phyloP scores from a whole-genome alignment of 1,140 invertebrate species.

The Trachelipus rathkii region DNA sequence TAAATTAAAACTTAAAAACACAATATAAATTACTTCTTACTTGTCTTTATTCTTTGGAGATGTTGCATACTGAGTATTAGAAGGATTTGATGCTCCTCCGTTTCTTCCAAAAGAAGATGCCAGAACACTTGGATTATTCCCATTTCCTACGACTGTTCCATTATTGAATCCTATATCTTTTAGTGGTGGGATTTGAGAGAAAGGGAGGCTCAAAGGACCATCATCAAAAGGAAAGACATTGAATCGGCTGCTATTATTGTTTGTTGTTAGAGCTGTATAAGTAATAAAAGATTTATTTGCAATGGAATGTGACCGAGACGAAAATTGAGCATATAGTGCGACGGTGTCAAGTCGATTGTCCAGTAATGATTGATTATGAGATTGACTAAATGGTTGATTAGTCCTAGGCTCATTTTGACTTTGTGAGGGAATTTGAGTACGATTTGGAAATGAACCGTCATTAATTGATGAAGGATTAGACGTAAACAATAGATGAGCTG shows the following conservation, averaged over 20 bases:
- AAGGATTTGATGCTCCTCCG: conserved; percentile 6
- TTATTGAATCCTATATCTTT: conserved; percentile 4
- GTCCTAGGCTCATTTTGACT: not conserved
- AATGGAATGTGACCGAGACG: not conserved
- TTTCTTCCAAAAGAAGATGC: conserved; percentile 11
- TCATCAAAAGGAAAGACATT: conserved; percentile 18
- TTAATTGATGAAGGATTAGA: too few species aligned
- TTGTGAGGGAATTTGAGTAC: not conserved
- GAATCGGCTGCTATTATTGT: not conserved
- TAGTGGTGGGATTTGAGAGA: conserved; percentile 21
- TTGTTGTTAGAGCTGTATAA: not conserved
- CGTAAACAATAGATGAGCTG: too few species aligned
- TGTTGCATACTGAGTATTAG: not conserved
- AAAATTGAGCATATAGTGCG: too few species aligned
- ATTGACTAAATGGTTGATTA: not conserved
- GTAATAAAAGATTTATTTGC: not conserved
- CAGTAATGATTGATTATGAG: not conserved
- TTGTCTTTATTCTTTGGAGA: not conserved
- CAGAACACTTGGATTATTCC: not conserved
- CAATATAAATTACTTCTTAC: not conserved
- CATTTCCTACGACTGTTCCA: not conserved
- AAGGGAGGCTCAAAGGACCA: conserved; percentile 19
- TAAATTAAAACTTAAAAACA: not conserved
- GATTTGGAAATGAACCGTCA: not conserved
- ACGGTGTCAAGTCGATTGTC: too few species aligned